These are phyloP conservation scores for Drosophila sp. DNA, from an alignment of 1,140 invertebrate species.

Conservation along the genomic window DNA sequence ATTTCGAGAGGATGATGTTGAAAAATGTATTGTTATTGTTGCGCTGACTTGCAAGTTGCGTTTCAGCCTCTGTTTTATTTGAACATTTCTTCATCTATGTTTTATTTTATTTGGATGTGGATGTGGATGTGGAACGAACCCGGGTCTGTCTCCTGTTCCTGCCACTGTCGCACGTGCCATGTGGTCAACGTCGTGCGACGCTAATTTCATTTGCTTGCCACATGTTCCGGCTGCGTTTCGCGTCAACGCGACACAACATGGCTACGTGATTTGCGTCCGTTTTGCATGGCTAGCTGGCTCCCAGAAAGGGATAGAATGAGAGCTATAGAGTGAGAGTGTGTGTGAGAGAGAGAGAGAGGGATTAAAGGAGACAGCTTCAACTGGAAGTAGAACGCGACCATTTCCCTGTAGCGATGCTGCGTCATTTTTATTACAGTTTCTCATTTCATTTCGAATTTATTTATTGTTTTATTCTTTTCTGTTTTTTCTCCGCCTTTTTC, in stretches of 20 bases:
- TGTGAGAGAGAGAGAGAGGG: not conserved
- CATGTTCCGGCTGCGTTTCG: slow-evolving; percentile 51
- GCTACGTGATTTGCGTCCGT: slow-evolving; percentile 79
- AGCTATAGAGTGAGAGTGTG: not conserved
- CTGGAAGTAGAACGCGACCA: slow-evolving; percentile 42
- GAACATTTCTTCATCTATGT: not conserved
- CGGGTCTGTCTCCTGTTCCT: not conserved
- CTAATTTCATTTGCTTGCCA: slow-evolving; percentile 77
- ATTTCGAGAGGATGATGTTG: not conserved
- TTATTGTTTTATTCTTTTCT: slow-evolving; percentile 76
- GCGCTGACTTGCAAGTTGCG: slow-evolving; percentile 12
- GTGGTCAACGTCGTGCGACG: slow-evolving; percentile 50
- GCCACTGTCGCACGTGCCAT: slow-evolving; percentile 32
- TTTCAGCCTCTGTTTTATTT: slow-evolving; percentile 10
- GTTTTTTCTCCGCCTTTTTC: slow-evolving; percentile 59
- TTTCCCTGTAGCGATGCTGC: slow-evolving; percentile 42
- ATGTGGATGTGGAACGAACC: not conserved
- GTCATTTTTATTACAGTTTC: slow-evolving; percentile 85
- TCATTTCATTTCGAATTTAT: slow-evolving; percentile 76
- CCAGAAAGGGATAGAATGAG: not conserved
- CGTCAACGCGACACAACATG: slow-evolving; percentile 46
- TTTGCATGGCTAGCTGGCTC: slow-evolving; percentile 27
- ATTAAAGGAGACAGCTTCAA: not conserved
- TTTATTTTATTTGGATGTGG: not conserved
- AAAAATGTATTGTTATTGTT: slow-evolving; percentile 22